Percentiles rank a stretch among this genome's conserved stretches.
Evolutionary conservation across 1,140 invertebrate species (phyloP).

Genomic region (Drosophila triauraria): DNA sequence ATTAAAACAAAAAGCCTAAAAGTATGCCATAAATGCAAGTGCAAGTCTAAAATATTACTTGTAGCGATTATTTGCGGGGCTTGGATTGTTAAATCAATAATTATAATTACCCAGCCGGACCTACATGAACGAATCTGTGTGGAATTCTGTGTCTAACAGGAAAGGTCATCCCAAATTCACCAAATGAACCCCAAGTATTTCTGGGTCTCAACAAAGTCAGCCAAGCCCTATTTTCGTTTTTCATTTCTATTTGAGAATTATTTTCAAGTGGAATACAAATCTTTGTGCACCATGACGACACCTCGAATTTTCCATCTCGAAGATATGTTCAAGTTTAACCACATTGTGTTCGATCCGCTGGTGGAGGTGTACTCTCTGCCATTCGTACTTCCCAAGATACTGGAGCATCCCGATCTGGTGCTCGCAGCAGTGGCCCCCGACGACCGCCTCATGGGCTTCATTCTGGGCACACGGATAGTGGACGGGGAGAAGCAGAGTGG

Average conservation of each 20-base stretch:
- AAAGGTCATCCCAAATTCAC: no score
- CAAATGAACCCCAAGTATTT: no score
- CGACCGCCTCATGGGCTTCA: conserved; percentile 30
- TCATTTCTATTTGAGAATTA: background rate
- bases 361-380: conserved; percentile 38
- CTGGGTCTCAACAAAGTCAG: background rate
- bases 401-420: conserved; percentile 38
- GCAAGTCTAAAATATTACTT: background rate
- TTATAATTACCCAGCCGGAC: no score
- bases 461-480: conserved; percentile 17
- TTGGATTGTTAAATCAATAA: background rate
- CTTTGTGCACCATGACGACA: conserved; percentile 26
- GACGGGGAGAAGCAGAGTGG: background rate
- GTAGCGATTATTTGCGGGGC: background rate
- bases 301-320: conserved; percentile 28
- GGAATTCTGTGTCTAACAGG: no score
- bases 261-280: background rate
- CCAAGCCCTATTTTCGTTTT: background rate
- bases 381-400: conserved; percentile 23
- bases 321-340: conserved; percentile 54
- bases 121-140: no score
- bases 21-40: conserved; percentile 2
- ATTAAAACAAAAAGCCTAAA: background rate
- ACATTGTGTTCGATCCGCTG: conserved; percentile 39
- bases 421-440: conserved; percentile 32